Evolutionary conservation across 1,140 invertebrate species (phyloP), one percentile per base, ranked within the genome.

Genomic region (Trypoxylus dichotomus): DNA sequence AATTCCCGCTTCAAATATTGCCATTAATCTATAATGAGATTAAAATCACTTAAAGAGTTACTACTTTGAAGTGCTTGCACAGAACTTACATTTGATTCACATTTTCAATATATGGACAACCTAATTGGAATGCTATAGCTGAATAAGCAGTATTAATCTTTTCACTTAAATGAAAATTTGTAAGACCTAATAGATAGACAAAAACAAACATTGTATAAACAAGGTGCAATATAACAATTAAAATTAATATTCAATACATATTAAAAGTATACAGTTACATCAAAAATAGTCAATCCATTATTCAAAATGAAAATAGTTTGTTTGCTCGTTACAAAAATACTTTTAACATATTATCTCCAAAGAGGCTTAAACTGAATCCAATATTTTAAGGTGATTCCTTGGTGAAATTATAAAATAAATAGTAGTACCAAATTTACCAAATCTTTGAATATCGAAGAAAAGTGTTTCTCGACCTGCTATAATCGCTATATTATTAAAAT

Each of bases 131-230:
- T 2, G 92, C 92, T 25, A 93, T 92, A 0, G 92, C 92, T 2
- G 92, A 93, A 83, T 93, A 93, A 58, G 91, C 87, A 0, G 92
- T 93, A 80, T 91, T 92, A 2, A 93, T 84, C 83, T 93, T 93
- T 84, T 93, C 91, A 82, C 92, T 93, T 13, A 93, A 82, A 84
- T 93, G 92, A 84, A 93, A 93, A 85, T 92, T 90, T 79, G 90
- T 89, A 0, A 90, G 86, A 7, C 91, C 91, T 90, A 84, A 76
- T 84, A 84, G 3, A 68, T 7, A 21, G n/a, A 60, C 79, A 75
- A 75, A 78, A 41, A 47, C 25, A 79, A 75, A 25, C 76, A 74
- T 47, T 37, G 60, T 60, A 19, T 63, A 58, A 76, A 19, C 13
- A 54, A 41, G 63, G 8, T 58, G 21, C n/a, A 21, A 19, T 21